These are phyloP conservation scores for Lacerta bilineata DNA, from an alignment of 2,797 vertebrate genomes.

Conservation along the genomic window DNA sequence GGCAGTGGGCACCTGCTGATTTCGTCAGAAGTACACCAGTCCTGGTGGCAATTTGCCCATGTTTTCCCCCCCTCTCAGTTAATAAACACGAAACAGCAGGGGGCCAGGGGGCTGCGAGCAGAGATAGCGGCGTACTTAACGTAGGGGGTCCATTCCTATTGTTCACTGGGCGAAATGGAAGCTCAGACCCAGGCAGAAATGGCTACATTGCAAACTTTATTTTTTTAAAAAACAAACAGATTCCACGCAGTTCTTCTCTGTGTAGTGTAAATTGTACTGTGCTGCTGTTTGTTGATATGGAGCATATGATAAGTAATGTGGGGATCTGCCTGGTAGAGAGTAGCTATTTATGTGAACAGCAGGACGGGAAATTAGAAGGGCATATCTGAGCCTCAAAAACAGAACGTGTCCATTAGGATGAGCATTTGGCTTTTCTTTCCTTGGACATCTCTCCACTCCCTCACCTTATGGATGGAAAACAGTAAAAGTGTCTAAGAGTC, in stretches of 20 bases:
- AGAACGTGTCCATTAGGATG: too few relatives aligned
- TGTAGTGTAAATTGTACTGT: background rate
- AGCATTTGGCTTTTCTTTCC: background rate
- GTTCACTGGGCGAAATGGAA: slow-evolving; percentile 30
- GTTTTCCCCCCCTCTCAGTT: slow-evolving; percentile 53
- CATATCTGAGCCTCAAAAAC: background rate
- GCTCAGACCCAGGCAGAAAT: slow-evolving; percentile 35
- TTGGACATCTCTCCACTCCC: background rate
- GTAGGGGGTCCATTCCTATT: background rate
- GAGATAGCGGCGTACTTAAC: slow-evolving; percentile 19
- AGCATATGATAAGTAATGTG: background rate
- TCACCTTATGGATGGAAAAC: too few relatives aligned
- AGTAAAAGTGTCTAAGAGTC: background rate
- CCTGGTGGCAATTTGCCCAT: slow-evolving; percentile 63
- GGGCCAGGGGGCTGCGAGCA: background rate
- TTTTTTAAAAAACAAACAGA: background rate
- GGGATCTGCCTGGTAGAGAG: background rate
- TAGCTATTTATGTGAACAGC: background rate
- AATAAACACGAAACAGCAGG: slow-evolving; percentile 68
- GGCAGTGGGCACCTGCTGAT: slow-evolving; percentile 51
- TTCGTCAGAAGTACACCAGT: slow-evolving; percentile 53
- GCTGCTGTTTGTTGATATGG: background rate
- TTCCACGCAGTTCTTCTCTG: background rate
- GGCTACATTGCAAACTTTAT: slow-evolving; percentile 12
- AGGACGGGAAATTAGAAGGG: background rate